phyloP scores from a whole-genome alignment of 2,888 invertebrate species.

The Pseudococcus longispinus region DNA sequence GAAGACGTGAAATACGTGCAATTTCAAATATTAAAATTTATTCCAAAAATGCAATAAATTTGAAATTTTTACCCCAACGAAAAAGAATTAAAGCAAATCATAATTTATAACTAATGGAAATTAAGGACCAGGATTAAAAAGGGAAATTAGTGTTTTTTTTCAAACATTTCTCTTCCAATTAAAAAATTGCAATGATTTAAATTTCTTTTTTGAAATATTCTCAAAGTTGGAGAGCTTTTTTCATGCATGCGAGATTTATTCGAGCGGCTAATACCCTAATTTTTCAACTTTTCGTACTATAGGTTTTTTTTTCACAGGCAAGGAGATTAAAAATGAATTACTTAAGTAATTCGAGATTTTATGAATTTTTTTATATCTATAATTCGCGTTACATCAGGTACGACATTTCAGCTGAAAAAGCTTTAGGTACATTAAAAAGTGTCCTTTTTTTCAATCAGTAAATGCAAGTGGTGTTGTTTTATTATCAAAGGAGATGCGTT shows the following conservation, averaged over 20 bases:
- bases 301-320: neutral
- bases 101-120: constrained; percentile 21
- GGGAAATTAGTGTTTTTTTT: neutral
- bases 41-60: neutral
- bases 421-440: neutral
- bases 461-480: constrained; percentile 21
- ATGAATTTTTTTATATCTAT: neutral
- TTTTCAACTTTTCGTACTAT: neutral
- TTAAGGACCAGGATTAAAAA: neutral
- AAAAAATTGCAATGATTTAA: constrained; percentile 21
- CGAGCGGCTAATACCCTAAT: constrained; percentile 13
- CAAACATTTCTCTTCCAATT: constrained; percentile 30
- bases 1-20: neutral
- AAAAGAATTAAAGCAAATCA: neutral
- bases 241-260: neutral
- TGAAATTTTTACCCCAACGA: neutral
- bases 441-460: constrained; percentile 41
- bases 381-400: neutral
- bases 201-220: constrained; percentile 15
- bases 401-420: neutral
- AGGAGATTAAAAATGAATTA: neutral
- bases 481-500: neutral
- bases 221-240: neutral
- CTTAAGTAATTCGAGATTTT: neutral
- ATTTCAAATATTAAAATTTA: constrained; percentile 18